These are phyloP conservation scores for Hycleus phaleratus DNA, from an alignment of 1,140 invertebrate species.

Conservation along the genomic window DNA sequence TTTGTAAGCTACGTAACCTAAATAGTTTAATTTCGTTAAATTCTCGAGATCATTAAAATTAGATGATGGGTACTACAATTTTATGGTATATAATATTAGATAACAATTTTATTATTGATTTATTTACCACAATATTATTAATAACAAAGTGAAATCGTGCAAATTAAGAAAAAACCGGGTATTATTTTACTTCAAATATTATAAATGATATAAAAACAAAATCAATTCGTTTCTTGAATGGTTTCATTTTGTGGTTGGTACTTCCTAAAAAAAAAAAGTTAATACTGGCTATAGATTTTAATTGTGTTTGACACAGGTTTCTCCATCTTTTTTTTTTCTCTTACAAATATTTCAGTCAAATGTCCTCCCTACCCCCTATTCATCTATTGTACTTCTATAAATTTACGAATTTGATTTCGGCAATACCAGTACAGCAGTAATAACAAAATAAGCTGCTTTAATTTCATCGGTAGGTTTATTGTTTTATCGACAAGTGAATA, in stretches of 20 bases:
- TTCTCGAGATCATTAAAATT: too few relatives aligned
- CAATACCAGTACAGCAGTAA: background rate
- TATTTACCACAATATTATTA: constrained; percentile 16
- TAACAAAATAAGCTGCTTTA: background rate
- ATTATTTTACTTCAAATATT: constrained; percentile 2
- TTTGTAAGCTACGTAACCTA: too few relatives aligned
- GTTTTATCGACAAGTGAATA: background rate
- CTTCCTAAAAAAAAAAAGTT: constrained; percentile 24
- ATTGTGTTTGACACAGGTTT: constrained; percentile 23
- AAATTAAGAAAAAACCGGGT: constrained; percentile 10
- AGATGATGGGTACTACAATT: too few relatives aligned
- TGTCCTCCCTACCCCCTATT: background rate
- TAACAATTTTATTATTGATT: background rate
- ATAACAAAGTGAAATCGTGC: constrained; percentile 19
- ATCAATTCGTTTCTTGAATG: constrained; percentile 30
- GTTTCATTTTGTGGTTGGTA: constrained; percentile 27
- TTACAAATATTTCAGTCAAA: constrained; percentile 15
- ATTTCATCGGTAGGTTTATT: background rate
- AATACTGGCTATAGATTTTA: constrained; percentile 18
- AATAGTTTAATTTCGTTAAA: too few relatives aligned
- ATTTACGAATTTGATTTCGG: background rate
- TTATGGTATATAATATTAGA: too few relatives aligned
- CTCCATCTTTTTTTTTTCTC: constrained; percentile 26
- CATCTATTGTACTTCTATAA: constrained; percentile 7
- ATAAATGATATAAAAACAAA: constrained; percentile 11